Base-by-base conservation (phyloP, 2,113 vertebrate genomes). In the Psettodes erumei region DNA sequence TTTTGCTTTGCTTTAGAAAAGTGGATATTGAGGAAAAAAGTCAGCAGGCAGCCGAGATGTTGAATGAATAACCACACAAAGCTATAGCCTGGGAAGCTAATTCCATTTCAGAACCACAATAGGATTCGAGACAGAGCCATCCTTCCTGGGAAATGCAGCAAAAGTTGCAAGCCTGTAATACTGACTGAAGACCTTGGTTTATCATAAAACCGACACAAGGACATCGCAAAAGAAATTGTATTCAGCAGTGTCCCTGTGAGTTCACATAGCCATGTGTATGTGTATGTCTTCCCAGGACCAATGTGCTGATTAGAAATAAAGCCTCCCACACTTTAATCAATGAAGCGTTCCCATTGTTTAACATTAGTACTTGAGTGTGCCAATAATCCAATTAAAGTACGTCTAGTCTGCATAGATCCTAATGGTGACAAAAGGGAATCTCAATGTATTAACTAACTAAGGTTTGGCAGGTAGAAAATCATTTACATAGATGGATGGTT, bases 311-410 rank as follows among this genome's bases (percentile, higher is more conserved):
- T 61, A 62, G 59, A n/a, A 48, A 83, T 79, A 84, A 86, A 88
- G 32, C 62, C 70, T 77, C 68, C 37, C 80, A 73, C 58, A 37
- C 67, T 35, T 45, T 56, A 81, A 91, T 90, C 87, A 91, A 80
- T 90, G 83, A 65, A 48, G 48, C 67, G 77, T 79, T 88, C 48
- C 54, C 54, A 54, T 88, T 80, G 73, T 88, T 88, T 66, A 71
- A 70, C 62, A 62, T 75, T 60, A 55, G 51, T 63, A 58, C 66
- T 67, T 77, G 64, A 68, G 27, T 67, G 50, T 81, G 45, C 55
- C 71, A 86, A 81, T 87, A 89, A 89, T 81, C 65, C 69, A 91
- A 86, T 87, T 85, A 86, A 72, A 37, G 50, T 23, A 42, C 27
- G 15, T 72, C 61, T 73, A 27, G 48, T 64, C 62, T 78, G 27